Percentiles rank a stretch among this genome's conserved stretches.
These are phyloP conservation scores for Eolophus roseicapilla DNA, from an alignment of 2,113 vertebrate genomes.

Conservation along the genomic window DNA sequence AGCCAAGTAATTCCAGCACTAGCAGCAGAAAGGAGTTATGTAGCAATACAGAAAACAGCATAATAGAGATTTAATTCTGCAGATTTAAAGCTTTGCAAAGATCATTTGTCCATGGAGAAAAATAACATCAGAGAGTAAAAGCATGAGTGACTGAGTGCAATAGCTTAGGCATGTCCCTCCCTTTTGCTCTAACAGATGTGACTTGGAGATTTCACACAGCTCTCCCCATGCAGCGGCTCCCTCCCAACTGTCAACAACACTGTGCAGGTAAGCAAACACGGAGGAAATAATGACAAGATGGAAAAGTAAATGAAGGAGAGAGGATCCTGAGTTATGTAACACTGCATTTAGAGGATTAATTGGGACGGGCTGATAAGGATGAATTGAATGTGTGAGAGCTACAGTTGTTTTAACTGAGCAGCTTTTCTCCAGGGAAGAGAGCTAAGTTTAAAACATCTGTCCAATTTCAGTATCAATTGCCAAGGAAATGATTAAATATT, in stretches of 20 bases:
- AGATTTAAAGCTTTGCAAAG: neutral
- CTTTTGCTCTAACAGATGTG: neutral
- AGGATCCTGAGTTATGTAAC: conserved; percentile 25
- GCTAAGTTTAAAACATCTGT: conserved; percentile 69
- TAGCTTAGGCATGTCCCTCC: fast-evolving
- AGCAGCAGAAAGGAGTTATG: neutral
- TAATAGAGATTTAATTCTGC: neutral
- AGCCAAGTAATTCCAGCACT: neutral
- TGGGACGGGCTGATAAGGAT: conserved; percentile 61
- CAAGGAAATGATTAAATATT: conserved; percentile 64
- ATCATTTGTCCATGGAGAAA: neutral
- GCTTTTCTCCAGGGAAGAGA: conserved; percentile 57
- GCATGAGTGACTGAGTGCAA: neutral
- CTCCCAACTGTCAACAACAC: neutral
- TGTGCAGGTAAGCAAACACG: neutral
- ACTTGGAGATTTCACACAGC: neutral
- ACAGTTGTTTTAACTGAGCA: conserved; percentile 64
- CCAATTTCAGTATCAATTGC: conserved; percentile 61
- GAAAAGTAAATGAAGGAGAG: conserved; percentile 44
- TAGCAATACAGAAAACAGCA: neutral
- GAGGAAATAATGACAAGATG: neutral
- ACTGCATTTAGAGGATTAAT: conserved; percentile 51
- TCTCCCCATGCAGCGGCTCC: neutral
- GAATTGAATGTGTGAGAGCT: conserved; percentile 51
- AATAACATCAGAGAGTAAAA: neutral